phyloP scores from a whole-genome alignment of 2,113 vertebrate species.

The Centropus bengalensis region DNA sequence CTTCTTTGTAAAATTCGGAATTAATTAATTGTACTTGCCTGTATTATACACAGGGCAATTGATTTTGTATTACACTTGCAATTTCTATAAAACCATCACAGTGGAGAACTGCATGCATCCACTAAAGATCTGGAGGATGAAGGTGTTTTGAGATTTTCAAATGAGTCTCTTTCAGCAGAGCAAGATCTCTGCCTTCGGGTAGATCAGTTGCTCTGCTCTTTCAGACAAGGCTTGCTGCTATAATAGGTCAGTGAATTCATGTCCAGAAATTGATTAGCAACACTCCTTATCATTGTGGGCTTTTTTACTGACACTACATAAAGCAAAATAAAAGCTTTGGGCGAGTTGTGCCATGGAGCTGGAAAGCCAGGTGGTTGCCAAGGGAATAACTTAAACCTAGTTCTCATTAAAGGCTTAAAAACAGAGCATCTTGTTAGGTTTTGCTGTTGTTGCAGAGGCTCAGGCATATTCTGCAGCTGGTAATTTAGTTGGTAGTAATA shows the following conservation, averaged over 20 bases:
- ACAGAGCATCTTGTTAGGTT: not conserved
- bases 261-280: slow-evolving; percentile 5
- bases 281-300: not conserved
- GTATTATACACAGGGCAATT: not conserved
- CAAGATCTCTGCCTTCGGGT: not conserved
- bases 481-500: not conserved
- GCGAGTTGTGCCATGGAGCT: not conserved
- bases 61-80: not conserved
- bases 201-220: not conserved
- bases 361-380: not conserved
- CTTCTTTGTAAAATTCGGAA: not conserved
- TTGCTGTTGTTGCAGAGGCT: not conserved
- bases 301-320: not conserved
- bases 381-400: slow-evolving; percentile 28
- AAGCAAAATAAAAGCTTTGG: slow-evolving; percentile 12
- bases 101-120: not conserved
- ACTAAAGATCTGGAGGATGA: not conserved
- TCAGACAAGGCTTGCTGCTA: not conserved
- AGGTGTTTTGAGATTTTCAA: not conserved
- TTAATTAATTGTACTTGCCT: not conserved
- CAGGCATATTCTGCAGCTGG: not conserved
- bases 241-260: not conserved
- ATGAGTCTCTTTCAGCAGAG: not conserved
- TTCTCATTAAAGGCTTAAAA: slow-evolving; percentile 58
- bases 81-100: not conserved